A percentile compares a stretch with the other conserved stretches of the same genome.
Conservation (phyloP, 2,797 vertebrate genomes). For the Hydrocynus forskahlii region DNA sequence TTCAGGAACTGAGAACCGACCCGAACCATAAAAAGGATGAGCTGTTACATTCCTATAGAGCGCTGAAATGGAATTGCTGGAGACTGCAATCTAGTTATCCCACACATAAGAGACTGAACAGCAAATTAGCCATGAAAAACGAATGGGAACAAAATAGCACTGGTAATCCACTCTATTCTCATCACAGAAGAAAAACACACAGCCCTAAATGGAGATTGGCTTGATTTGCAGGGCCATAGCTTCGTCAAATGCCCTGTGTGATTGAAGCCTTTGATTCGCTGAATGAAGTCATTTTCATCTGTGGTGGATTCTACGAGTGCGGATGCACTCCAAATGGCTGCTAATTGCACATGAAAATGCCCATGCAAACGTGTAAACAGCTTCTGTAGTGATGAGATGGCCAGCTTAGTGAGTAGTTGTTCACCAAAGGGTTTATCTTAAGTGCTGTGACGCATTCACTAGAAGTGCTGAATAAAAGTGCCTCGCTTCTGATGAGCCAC, state of each 20-base stretch:
- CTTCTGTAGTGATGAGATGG: constrained; percentile 33
- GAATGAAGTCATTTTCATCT: constrained; percentile 54
- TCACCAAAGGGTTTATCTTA: constrained; percentile 51
- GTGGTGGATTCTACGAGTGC: constrained; percentile 27
- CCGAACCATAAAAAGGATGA: no score
- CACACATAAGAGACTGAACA: not conserved
- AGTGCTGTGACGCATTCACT: constrained; percentile 22
- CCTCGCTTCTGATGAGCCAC: constrained; percentile 15
- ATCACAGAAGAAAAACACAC: not conserved
- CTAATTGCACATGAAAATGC: constrained; percentile 55
- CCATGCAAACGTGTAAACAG: constrained; percentile 40
- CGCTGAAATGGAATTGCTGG: not conserved
- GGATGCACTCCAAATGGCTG: constrained; percentile 27
- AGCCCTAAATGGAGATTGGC: constrained; percentile 26
- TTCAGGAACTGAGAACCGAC: no score
- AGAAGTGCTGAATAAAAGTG: not conserved
- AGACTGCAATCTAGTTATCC: not conserved
- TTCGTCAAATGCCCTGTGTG: constrained; percentile 47
- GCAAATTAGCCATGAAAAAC: not conserved
- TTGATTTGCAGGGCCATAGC: constrained; percentile 57
- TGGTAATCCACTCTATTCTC: not conserved
- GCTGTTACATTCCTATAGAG: not conserved
- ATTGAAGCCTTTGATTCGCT: constrained; percentile 58
- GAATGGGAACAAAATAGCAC: not conserved
- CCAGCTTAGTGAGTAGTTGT: constrained; percentile 28